Evolutionary conservation across 23 tunicate species (phyloP), one percentile per base, ranked within the genome.

Genomic region (Halocynthia roretzi): DNA sequence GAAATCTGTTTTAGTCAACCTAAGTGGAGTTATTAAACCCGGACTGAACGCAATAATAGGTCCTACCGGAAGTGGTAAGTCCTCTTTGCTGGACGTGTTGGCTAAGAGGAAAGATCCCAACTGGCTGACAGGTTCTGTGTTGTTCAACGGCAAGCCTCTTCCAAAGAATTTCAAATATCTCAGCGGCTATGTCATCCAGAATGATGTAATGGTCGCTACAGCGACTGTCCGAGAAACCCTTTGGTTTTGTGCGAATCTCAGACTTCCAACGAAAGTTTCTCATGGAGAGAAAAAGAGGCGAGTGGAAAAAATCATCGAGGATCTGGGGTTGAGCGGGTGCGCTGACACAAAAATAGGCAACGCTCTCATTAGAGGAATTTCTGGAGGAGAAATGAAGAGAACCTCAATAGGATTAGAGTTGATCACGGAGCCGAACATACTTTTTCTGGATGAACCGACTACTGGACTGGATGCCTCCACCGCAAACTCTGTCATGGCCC

Each of bases 301-400:
- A 65, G 85, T 91, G 54, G 83, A 85, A 20, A 82, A 85, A 49
- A 77, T 85, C 7, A 48, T 91, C 53, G 71, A 51, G 61, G 97
- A 91, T 21, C 86, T 91, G 48, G 97, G 97, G 7, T 75, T 91
- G 0, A 80, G 77, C 18, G 66, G 50, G 10, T 91, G 97, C 63
- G 97, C 97, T 51, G 97, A 91, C 75, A 91, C 97, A 7, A 85
- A 85, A 81, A 83, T 92, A 49, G 98, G 98, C 22, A 86, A 76
- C 65, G 91, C 86, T 8, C 62, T 86, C 51, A 92, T 92, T 62
- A 82, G 98, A 48, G 98, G 98, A n/a, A 82, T 92, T 11, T 92
- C 98, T 14, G 98, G 98, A 50, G 98, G 98, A 10, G 98, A 92
- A 62, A 92, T 86, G 87, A 92, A 92, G 73, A 76, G 98, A 74